Conservation (phyloP, 2,888 invertebrate species). For the Thecophora atra region DNA sequence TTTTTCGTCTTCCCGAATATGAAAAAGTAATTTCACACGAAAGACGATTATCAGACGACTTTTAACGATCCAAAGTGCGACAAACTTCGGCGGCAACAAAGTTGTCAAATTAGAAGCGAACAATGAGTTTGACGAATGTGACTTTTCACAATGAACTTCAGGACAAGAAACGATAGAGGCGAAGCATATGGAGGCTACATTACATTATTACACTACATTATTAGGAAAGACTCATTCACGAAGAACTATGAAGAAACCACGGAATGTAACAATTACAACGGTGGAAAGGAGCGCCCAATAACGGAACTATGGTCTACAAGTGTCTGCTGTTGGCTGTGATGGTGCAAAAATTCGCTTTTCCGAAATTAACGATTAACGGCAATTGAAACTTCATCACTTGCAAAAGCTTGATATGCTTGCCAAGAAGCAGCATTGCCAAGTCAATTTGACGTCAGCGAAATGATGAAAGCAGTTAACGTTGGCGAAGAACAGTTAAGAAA, state of each 20-base stretch:
- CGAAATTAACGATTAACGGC: slow-evolving; percentile 34
- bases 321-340: too few species aligned
- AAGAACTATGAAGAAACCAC: not conserved
- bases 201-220: too few species aligned
- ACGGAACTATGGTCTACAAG: slow-evolving; percentile 10
- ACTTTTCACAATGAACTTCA: too few species aligned
- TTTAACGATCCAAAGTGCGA: slow-evolving; percentile 34
- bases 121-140: slow-evolving; percentile 46
- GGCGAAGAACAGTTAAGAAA: not conserved
- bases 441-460: slow-evolving; percentile 3
- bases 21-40: slow-evolving; percentile 41
- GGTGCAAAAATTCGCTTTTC: slow-evolving; percentile 7
- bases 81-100: slow-evolving; percentile 30
- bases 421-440: not conserved
- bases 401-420: not conserved
- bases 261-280: not conserved
- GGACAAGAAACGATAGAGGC: not conserved
- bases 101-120: slow-evolving; percentile 43
- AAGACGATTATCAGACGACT: slow-evolving; percentile 36
- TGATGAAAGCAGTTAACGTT: not conserved
- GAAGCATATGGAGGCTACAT: not conserved
- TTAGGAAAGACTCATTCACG: not conserved
- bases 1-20: not conserved
- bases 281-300: slow-evolving; percentile 16
- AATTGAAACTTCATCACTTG: too few species aligned